Evolutionary conservation across 2,113 vertebrate genomes (phyloP).

Genomic region (Xenotilapia caudafasciata): DNA sequence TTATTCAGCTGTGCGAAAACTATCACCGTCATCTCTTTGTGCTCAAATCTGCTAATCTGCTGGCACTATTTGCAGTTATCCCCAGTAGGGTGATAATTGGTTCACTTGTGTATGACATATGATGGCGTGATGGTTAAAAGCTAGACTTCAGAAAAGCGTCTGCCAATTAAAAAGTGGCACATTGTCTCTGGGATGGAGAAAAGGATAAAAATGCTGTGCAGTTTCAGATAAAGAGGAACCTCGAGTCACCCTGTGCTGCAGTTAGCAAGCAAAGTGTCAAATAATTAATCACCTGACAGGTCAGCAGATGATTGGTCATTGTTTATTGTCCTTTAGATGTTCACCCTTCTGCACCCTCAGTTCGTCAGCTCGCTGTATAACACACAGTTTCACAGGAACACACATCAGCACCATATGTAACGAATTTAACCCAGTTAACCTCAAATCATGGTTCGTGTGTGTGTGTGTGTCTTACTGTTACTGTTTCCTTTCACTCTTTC

Average conservation of each 20-base stretch:
- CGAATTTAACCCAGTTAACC: accelerated
- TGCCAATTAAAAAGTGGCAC: not conserved
- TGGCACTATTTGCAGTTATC: not conserved
- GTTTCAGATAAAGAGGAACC: not conserved
- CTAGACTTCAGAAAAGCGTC: not conserved
- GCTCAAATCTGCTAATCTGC: not conserved
- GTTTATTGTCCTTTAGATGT: not conserved
- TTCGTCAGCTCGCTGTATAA: not conserved
- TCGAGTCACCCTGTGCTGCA: not conserved
- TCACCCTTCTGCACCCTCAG: accelerated
- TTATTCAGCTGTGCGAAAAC: not conserved
- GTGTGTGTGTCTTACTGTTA: not conserved
- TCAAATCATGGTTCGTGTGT: not conserved
- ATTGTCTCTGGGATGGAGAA: not conserved
- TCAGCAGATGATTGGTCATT: not conserved
- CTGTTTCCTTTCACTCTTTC: not conserved
- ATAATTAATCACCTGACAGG: not conserved
- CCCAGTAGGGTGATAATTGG: not conserved
- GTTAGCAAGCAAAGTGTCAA: not conserved
- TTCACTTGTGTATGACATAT: not conserved
- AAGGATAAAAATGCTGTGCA: not conserved
- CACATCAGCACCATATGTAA: not conserved
- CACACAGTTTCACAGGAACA: not conserved
- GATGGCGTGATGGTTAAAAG: not conserved
- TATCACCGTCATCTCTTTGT: not conserved